Conservation (phyloP, 2,113 vertebrate genomes). For the Brachyistius frenatus region DNA sequence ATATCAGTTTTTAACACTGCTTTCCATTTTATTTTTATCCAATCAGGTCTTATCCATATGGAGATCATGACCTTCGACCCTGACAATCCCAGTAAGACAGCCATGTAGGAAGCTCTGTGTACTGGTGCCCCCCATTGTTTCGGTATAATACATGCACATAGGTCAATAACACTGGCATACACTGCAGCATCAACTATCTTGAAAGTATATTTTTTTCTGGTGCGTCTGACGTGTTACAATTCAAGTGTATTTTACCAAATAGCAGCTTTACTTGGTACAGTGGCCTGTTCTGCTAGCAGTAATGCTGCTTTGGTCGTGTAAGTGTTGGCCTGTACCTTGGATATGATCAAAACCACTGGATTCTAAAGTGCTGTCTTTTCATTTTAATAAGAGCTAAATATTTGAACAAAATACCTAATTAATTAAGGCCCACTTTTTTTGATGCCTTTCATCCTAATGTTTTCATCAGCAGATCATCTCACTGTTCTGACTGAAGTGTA, state of each 20-base stretch:
- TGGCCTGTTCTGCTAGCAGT: not conserved
- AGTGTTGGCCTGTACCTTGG: too few species aligned
- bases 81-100: conserved; percentile 80
- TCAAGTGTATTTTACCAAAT: not conserved
- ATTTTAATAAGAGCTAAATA: too few species aligned
- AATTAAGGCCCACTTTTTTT: too few species aligned
- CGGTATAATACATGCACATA: not conserved
- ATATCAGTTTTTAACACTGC: not conserved
- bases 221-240: not conserved
- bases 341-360: too few species aligned
- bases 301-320: not conserved
- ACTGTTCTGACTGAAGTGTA: too few species aligned
- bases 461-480: too few species aligned
- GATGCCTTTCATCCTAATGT: too few species aligned
- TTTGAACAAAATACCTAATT: too few species aligned
- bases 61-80: conserved; percentile 88
- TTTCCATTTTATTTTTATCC: conserved; percentile 14
- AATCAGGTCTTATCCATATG: conserved; percentile 86
- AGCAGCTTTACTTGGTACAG: conserved; percentile 8
- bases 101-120: conserved; percentile 66
- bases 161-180: conserved; percentile 5
- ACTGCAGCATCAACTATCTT: not conserved
- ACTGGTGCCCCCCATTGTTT: not conserved
- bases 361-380: too few species aligned
- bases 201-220: not conserved